A percentile compares a stretch with the other conserved stretches of the same genome.
Evolutionary conservation across 2,888 invertebrate genomes (phyloP).

Genomic region (Lucinisca nassula): DNA sequence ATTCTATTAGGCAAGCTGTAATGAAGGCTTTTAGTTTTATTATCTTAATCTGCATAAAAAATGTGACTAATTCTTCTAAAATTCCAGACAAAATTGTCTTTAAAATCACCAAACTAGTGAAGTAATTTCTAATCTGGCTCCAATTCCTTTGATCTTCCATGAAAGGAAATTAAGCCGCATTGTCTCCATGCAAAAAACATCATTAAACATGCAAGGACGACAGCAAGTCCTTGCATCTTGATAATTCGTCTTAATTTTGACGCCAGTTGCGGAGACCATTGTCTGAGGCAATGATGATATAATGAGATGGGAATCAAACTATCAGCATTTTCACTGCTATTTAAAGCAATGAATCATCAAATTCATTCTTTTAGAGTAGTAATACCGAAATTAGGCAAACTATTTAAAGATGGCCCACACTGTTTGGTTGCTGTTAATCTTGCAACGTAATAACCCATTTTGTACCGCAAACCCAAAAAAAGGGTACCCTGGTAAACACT

Average conservation of each 20-base stretch:
- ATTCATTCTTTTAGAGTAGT: too few relatives aligned
- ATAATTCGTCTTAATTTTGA: background rate
- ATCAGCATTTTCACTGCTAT: background rate
- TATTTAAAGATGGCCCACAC: too few relatives aligned
- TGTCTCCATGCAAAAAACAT: conserved; percentile 2
- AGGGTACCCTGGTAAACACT: too few relatives aligned
- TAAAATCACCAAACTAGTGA: background rate
- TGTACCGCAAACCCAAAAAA: too few relatives aligned
- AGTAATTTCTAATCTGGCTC: background rate
- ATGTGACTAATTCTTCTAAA: background rate
- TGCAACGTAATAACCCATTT: too few relatives aligned
- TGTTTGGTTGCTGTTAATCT: too few relatives aligned
- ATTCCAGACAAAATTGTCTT: background rate
- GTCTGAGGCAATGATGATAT: background rate
- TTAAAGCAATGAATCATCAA: background rate
- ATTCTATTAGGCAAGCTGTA: background rate
- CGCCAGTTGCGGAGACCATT: background rate
- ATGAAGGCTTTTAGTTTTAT: background rate
- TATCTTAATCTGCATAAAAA: background rate
- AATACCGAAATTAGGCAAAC: too few relatives aligned
- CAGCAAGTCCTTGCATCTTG: background rate
- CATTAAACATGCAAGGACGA: background rate
- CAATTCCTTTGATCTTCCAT: conserved; percentile 2
- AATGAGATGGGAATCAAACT: background rate
- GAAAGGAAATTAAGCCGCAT: background rate